Conservation (phyloP, 2,797 vertebrate genomes). For the Sebastes umbrosus region DNA sequence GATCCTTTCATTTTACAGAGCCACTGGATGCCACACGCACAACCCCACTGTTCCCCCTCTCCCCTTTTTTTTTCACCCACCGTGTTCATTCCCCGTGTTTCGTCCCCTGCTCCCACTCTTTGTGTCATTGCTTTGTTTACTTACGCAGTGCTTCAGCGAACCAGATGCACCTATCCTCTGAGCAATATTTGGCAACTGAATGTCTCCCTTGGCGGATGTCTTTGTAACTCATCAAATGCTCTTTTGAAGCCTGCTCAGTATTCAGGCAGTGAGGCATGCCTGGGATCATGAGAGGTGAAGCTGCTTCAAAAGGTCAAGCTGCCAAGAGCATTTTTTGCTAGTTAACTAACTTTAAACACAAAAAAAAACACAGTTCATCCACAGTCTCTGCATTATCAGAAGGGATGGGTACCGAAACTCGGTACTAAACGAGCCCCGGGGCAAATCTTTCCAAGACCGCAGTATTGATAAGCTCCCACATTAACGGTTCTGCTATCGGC, state of each 20-base stretch:
- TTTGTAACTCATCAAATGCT: conserved; percentile 66
- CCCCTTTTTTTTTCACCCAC: not conserved
- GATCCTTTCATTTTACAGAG: conserved; percentile 25
- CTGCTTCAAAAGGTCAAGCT: conserved; percentile 64
- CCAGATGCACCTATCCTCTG: conserved; percentile 63
- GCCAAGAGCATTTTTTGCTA: conserved; percentile 55
- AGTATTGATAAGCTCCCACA: too few relatives aligned
- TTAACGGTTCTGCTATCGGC: too few relatives aligned
- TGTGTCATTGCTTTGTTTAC: conserved; percentile 63
- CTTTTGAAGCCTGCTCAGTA: conserved; percentile 64
- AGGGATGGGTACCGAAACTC: too few relatives aligned
- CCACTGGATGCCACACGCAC: conserved; percentile 11
- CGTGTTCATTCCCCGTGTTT: conserved; percentile 7
- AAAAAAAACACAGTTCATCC: not conserved
- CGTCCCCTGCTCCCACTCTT: conserved; percentile 10
- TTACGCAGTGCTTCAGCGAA: conserved; percentile 22
- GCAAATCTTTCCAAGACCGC: too few relatives aligned
- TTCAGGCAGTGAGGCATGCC: conserved; percentile 41
- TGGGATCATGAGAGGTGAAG: conserved; percentile 53
- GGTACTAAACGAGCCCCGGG: too few relatives aligned
- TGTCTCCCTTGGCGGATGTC: conserved; percentile 48
- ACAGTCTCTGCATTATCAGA: not conserved
- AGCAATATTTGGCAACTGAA: conserved; percentile 59
- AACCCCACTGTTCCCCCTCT: conserved; percentile 1
- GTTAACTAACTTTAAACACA: conserved; percentile 43